phyloP scores from a whole-genome alignment of 2,888 invertebrate genomes.

The Hirtodrosophila alboralis region DNA sequence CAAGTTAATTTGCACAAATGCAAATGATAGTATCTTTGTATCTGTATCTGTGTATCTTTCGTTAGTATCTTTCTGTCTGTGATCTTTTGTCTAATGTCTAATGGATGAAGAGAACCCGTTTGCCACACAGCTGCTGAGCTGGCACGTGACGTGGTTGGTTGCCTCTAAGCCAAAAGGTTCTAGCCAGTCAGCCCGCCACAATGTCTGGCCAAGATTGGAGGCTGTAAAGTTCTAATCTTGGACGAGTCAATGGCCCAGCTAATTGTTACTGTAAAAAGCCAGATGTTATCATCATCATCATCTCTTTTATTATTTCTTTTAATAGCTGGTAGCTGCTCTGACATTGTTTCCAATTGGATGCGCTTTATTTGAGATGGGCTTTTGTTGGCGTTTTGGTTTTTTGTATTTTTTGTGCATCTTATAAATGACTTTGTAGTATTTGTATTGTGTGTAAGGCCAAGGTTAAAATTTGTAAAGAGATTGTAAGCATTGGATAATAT shows the following conservation, averaged over 20 bases:
- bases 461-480: conserved; percentile 77
- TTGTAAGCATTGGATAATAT: conserved; percentile 74
- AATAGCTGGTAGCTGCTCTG: conserved; percentile 49
- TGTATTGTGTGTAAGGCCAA: conserved; percentile 70
- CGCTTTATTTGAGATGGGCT: conserved; percentile 50
- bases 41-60: conserved; percentile 13
- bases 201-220: conserved; percentile 53
- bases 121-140: neutral
- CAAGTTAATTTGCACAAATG: conserved; percentile 69
- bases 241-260: conserved; percentile 51
- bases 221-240: conserved; percentile 57
- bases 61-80: conserved; percentile 19
- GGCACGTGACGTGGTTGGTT: conserved; percentile 38
- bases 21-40: conserved; percentile 47
- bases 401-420: conserved; percentile 42
- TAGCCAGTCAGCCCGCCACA: conserved; percentile 48
- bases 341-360: conserved; percentile 66
- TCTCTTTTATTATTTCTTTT: no score
- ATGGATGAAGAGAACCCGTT: conserved; percentile 16
- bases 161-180: conserved; percentile 24
- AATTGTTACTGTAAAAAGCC: conserved; percentile 33
- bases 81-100: no score
- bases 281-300: no score
- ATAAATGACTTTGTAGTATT: conserved; percentile 51
- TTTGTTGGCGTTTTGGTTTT: conserved; percentile 34